Percentiles rank a stretch among this genome's conserved stretches.
phyloP scores from a whole-genome alignment of 2,888 invertebrate species.

The Deroplatys truncata region DNA sequence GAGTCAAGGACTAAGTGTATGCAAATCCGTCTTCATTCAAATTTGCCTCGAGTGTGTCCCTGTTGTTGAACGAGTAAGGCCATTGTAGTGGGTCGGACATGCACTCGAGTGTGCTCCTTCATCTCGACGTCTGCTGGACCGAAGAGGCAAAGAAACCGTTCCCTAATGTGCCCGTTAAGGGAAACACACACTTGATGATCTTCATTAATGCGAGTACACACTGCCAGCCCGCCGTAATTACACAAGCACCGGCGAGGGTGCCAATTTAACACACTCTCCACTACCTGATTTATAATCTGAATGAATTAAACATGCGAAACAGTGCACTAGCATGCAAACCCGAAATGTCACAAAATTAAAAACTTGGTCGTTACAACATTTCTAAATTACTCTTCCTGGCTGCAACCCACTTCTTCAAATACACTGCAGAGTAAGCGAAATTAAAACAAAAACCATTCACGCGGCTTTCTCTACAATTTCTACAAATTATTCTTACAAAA shows the following conservation, averaged over 20 bases:
- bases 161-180: not conserved
- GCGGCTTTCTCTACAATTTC: no score
- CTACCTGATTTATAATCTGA: not conserved
- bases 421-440: no score
- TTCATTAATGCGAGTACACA: not conserved
- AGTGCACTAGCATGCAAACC: no score
- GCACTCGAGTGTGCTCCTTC: not conserved
- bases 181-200: not conserved
- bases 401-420: no score
- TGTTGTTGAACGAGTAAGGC: not conserved
- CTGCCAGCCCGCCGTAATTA: not conserved
- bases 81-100: not conserved
- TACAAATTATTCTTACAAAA: no score
- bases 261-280: not conserved
- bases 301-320: not conserved
- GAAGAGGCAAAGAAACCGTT: not conserved
- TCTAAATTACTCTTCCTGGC: no score
- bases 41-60: not conserved
- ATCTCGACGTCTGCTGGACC: not conserved
- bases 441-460: no score
- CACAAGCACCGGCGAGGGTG: not conserved
- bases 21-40: not conserved
- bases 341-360: no score
- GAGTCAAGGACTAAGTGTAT: not conserved
- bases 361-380: no score